Evolutionary conservation across 2,113 vertebrate species (phyloP), one percentile per base, ranked within the genome.

Genomic region (Centrocercus urophasianus): DNA sequence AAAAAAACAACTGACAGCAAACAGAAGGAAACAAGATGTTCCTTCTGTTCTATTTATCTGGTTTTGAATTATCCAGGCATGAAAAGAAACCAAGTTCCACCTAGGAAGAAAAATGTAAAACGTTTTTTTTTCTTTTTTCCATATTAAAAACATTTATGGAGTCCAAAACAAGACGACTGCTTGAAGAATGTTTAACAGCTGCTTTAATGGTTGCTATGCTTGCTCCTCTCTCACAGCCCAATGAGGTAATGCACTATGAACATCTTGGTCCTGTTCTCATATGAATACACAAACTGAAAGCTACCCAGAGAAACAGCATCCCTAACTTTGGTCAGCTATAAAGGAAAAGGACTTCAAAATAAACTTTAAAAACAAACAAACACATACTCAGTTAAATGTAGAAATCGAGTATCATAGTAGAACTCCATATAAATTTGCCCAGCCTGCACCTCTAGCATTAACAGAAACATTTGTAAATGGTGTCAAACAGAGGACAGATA

Each of bases 41-140:
- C 38, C 38, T 38, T 38, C 72, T 61, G 22, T 76, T 93, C 76
- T 76, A 48, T 76, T 97, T 36, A 82, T 60, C 54, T 90, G 71
- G 50, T 67, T 93, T 42, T 83, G 83, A 93, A 65, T 83, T 84
- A 80, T 20, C 78, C 48, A 95, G 65, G 80, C 85, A 93, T 64
- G 34, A 93, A 96, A 90, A 93, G 56, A 18, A 2, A 8, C 45
- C 36, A 79, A 48, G 52, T 43, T 72, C 45, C 60, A 95, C 38
- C 21, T 40, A 82, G 78, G n/a, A 94, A 63, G 60, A 93, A 94
- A 95, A 80, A 87, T 0, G 19, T 60, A 45, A 77, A 69, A 47
- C 45, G 22, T 32, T 57, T 15, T 50, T 17, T 89, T 67, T 57
- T 50, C 15, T 17, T 89, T 67, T 57, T 50, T 16, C 60, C 45